A percentile compares a stretch with the other conserved stretches of the same genome.
Evolutionary conservation across 2,888 invertebrate genomes (phyloP).

Genomic region (Notodromas monacha): DNA sequence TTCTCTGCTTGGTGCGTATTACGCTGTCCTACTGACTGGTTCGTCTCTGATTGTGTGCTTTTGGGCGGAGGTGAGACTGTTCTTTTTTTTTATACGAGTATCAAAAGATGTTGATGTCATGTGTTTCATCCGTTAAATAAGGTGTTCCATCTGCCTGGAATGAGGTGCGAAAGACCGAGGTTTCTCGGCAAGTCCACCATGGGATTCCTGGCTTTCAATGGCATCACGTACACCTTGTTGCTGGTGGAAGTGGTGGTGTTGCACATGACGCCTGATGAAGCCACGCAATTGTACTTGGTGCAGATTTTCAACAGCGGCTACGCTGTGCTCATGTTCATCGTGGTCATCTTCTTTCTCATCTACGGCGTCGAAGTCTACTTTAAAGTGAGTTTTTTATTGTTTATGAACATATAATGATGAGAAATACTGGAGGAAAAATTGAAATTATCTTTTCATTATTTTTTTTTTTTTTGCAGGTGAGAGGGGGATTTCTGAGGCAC

Average conservation of each 20-base stretch:
- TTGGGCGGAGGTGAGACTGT: constrained; percentile 56
- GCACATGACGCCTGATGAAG: constrained; percentile 9
- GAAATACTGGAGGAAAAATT: neutral
- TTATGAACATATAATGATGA: no score
- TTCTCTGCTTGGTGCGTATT: constrained; percentile 56
- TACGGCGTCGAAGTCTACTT: constrained; percentile 81
- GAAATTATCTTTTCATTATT: neutral
- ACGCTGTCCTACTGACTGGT: constrained; percentile 54
- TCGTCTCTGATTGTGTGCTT: constrained; percentile 67
- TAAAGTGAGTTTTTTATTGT: constrained; percentile 26
- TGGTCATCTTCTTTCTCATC: constrained; percentile 64
- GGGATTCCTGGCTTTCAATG: constrained; percentile 58
- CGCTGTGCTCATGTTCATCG: constrained; percentile 56
- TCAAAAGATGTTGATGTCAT: no score
- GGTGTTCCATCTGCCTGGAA: constrained; percentile 60
- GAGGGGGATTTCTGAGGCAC: constrained; percentile 50
- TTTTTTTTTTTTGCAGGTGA: constrained; percentile 21
- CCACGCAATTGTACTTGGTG: constrained; percentile 17
- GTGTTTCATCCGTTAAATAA: no score
- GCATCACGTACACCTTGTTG: constrained; percentile 51
- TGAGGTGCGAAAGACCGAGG: constrained; percentile 53
- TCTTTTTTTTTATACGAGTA: no score
- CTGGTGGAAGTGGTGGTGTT: constrained; percentile 24
- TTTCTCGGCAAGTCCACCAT: constrained; percentile 68
- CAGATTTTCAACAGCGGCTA: constrained; percentile 72